phyloP scores from a whole-genome alignment of 2,888 invertebrate species.

The Pomacea canaliculata region DNA sequence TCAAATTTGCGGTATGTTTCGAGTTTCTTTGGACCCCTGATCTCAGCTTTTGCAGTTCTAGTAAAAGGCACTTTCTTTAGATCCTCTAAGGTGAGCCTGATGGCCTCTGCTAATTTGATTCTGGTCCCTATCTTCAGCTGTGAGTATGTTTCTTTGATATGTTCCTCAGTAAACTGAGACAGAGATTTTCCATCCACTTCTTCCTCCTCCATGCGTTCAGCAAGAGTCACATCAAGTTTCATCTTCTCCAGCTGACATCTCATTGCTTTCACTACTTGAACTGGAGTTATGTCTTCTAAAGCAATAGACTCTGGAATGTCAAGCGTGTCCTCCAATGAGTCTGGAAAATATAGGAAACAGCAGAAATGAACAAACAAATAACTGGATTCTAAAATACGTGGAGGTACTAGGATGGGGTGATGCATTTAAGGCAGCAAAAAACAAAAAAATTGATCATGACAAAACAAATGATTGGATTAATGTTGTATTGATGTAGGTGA shows the following conservation, averaged over 20 bases:
- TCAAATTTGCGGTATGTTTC: not conserved
- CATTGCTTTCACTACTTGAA: not conserved
- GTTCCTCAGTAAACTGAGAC: constrained; percentile 16
- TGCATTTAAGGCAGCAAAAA: too few species aligned
- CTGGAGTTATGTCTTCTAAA: not conserved
- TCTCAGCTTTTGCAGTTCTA: not conserved
- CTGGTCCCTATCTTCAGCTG: constrained; percentile 17
- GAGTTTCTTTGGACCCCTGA: not conserved
- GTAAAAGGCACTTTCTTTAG: constrained; percentile 2
- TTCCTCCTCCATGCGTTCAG: constrained; percentile 20
- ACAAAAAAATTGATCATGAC: too few species aligned
- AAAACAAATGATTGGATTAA: too few species aligned
- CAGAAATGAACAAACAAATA: not conserved
- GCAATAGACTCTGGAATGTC: not conserved
- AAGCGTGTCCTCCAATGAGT: not conserved
- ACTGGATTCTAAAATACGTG: too few species aligned
- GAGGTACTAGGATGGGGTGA: too few species aligned
- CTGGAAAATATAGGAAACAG: not conserved
- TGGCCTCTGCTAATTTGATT: constrained; percentile 8
- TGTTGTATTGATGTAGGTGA: too few species aligned
- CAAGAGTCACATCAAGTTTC: constrained; percentile 9
- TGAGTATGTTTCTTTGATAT: constrained; percentile 18
- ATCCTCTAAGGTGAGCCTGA: constrained; percentile 8
- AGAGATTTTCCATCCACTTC: constrained; percentile 24
- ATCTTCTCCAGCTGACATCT: constrained; percentile 14